phyloP scores from a whole-genome alignment of 2,797 vertebrate species.

The Tauraco hartlaubi region DNA sequence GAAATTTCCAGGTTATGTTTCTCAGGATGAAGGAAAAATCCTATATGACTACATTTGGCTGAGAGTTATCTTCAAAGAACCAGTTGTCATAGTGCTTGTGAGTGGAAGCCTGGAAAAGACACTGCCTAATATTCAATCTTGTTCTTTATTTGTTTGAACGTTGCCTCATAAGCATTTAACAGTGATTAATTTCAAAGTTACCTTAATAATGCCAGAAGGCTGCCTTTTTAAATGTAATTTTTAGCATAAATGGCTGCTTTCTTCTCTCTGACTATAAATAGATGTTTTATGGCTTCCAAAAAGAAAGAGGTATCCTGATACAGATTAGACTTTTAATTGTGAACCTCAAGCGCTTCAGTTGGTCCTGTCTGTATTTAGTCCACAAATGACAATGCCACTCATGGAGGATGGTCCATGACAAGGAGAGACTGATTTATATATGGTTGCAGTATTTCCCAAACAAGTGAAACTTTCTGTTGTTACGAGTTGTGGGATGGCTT shows the following conservation, averaged over 20 bases:
- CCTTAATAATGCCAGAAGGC: background rate
- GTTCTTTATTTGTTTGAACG: background rate
- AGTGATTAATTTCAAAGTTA: background rate
- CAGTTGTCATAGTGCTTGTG: background rate
- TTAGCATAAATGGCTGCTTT: background rate
- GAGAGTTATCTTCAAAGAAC: conserved; percentile 19
- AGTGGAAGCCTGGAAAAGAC: background rate
- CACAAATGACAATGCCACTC: background rate
- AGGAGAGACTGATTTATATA: background rate
- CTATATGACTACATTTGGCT: background rate
- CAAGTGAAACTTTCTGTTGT: background rate
- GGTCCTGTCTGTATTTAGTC: background rate
- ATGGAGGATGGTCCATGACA: background rate
- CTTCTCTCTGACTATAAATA: background rate
- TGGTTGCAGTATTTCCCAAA: background rate
- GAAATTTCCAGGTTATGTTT: background rate
- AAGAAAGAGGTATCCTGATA: background rate
- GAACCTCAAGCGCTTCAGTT: background rate
- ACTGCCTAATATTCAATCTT: background rate
- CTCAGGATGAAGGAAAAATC: background rate
- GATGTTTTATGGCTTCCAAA: background rate
- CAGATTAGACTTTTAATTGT: background rate
- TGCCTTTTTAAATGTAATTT: background rate
- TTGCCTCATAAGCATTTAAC: background rate
- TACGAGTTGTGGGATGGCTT: background rate